Base-by-base conservation (phyloP, 2,888 invertebrate species). In the Eupithecia pulchellata region DNA sequence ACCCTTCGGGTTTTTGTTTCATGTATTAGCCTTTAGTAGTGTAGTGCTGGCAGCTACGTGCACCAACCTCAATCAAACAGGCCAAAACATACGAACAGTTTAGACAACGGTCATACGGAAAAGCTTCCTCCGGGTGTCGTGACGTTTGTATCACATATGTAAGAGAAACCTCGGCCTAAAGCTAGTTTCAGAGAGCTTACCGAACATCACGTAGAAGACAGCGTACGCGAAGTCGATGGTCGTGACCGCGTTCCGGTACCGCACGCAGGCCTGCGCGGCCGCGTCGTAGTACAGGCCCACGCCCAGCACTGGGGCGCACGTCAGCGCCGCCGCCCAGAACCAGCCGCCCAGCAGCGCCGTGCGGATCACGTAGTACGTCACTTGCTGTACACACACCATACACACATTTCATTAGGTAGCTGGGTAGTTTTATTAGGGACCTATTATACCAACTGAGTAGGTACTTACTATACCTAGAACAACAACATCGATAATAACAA, bases 351-450 rank as follows among this genome's bases (percentile, higher is more conserved):
- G 91, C 86, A 98, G 95, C 72, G 96, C 95, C 82, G 95, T 95
- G 79, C 96, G 96, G 81, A 98, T 96, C 82, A 97, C 92, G 87
- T 96, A 96, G 90, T 97, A 97, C 73, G 98, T 98, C 83, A 98
- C 96, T 91, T 97, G 96, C 98, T 98, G 95, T 94, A 92, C 57
- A 29, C 14, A 57, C 14, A 55, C 20, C 4, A 6, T 9, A 34
- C 34, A 34, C 0, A 2, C 9, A n/a, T n/a, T n/a, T n/a, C n/a
- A n/a, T n/a, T n/a, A n/a, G n/a, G n/a, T n/a, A n/a, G n/a, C n/a
- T n/a, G n/a, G n/a, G n/a, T n/a, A n/a, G n/a, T n/a, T n/a, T n/a
- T n/a, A n/a, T n/a, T n/a, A n/a, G n/a, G n/a, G n/a, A n/a, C n/a
- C n/a, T n/a, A n/a, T n/a, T n/a, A n/a, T n/a, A n/a, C n/a, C n/a